phyloP scores from a whole-genome alignment of 2,888 invertebrate genomes.

The Sesia apiformis region DNA sequence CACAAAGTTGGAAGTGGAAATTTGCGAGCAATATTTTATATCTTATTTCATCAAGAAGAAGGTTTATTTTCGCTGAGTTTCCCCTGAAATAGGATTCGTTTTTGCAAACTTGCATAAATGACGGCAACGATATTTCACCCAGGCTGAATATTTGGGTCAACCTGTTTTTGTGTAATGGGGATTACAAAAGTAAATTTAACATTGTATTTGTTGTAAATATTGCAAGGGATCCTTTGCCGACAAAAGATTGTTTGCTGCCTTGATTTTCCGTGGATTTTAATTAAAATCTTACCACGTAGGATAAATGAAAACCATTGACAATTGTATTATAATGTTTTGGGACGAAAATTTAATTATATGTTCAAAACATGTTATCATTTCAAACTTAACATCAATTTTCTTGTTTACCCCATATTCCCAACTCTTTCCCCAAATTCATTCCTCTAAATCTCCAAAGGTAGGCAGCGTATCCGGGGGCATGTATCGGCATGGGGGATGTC shows the following conservation, averaged over 20 bases:
- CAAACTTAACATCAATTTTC: too few species aligned
- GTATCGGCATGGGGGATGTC: too few species aligned
- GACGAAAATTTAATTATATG: too few species aligned
- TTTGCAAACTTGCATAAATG: slow-evolving; percentile 69
- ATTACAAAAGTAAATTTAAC: slow-evolving; percentile 68
- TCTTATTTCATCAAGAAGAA: slow-evolving; percentile 41
- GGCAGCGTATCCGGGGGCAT: too few species aligned
- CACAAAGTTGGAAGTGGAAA: slow-evolving; percentile 30
- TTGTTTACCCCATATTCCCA: too few species aligned
- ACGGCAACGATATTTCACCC: slow-evolving; percentile 64
- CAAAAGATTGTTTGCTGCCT: slow-evolving; percentile 57
- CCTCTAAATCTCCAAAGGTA: too few species aligned
- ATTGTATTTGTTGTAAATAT: slow-evolving; percentile 63
- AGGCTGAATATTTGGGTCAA: slow-evolving; percentile 68
- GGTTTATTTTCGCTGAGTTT: slow-evolving; percentile 41
- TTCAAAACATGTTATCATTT: too few species aligned
- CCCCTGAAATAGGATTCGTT: slow-evolving; percentile 53
- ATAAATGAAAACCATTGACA: too few species aligned
- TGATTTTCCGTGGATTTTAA: slow-evolving; percentile 63
- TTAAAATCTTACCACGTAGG: slow-evolving; percentile 55
- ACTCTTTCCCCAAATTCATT: too few species aligned
- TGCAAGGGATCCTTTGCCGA: slow-evolving; percentile 53
- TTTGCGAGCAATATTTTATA: slow-evolving; percentile 38
- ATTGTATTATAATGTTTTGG: too few species aligned
- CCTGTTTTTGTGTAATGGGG: slow-evolving; percentile 69